Percentiles rank a stretch among this genome's conserved stretches.
phyloP scores from a whole-genome alignment of 2,113 vertebrate genomes.

The Heterotis niloticus region DNA sequence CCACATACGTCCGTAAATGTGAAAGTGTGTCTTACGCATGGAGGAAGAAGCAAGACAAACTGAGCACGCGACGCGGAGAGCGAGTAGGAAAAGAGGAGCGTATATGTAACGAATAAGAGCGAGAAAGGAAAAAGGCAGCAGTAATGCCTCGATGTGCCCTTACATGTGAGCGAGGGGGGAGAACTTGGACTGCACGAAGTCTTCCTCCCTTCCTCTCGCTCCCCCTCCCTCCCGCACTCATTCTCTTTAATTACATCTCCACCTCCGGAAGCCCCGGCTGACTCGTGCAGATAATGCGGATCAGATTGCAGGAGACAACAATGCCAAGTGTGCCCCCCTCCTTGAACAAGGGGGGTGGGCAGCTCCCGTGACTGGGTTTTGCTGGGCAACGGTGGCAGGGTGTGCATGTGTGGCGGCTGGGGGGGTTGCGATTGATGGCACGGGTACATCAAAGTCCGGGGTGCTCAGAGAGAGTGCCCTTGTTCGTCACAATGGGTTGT shows the following conservation, averaged over 20 bases:
- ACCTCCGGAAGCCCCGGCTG: conserved; percentile 27
- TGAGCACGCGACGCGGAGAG: too few species aligned
- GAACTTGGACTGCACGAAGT: background rate
- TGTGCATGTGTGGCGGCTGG: background rate
- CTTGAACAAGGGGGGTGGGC: background rate
- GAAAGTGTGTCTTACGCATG: conserved; percentile 23
- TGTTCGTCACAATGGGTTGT: conserved; percentile 1
- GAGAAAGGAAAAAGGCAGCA: background rate
- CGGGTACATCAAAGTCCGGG: conserved; percentile 8
- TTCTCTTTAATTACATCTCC: conserved; percentile 15
- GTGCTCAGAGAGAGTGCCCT: conserved; percentile 15
- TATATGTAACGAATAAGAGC: conserved; percentile 16
- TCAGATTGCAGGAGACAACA: conserved; percentile 9
- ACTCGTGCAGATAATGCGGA: conserved; percentile 20
- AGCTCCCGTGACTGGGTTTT: background rate
- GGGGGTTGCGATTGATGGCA: background rate
- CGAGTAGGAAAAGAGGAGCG: background rate
- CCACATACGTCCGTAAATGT: background rate
- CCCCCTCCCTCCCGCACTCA: background rate
- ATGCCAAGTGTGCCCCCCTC: conserved; percentile 18
- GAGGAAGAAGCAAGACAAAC: background rate
- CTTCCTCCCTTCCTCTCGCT: background rate
- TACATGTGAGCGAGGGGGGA: background rate
- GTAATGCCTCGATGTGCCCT: background rate
- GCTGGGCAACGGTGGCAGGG: background rate